Evolutionary conservation across 2,113 vertebrate species (phyloP), one percentile per base, ranked within the genome.

Genomic region (Atrichornis clamosus): DNA sequence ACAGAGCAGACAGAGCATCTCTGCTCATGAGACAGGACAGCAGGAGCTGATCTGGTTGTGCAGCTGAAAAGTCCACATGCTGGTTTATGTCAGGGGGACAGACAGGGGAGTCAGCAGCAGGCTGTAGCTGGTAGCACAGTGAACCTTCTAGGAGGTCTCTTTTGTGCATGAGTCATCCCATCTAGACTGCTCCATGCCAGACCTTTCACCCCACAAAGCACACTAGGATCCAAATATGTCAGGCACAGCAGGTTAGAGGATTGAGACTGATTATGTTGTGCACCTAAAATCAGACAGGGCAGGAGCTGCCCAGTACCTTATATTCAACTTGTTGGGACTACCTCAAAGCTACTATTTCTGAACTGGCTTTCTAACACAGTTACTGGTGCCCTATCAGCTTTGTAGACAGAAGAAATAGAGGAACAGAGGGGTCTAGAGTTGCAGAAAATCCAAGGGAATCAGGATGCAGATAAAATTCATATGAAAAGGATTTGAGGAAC

Each of bases 101-200:
- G 63, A 56, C 30, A 76, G 75, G 59, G 90, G 50, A 74, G 41
- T 65, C 78, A 35, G 94, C 94, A 86, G n/a, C 2, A 63, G 55
- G 47, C 58, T 78, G 78, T 4, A n/a, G 90, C 88, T 92, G 76
- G 80, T 11, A 86, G 79, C 59, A 83, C 73, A 86, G 33, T 39
- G 95, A 97, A 95, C 79, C 79, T 95, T 95, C 94, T 37, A 68
- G 90, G 75, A 63, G 52, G 21, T 37, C 82, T 65, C 68, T 90
- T 75, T 62, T 78, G 80, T 72, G 39, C 64, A 59, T 8, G 68
- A 80, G 27, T 95, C 86, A 93, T 46, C 76, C 83, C 44, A 86
- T 63, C 68, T 83, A 92, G 63, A 23, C 46, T 42, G 90, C 68
- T 88, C 86, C 86, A 83, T 22, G 83, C 41, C 90, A 91, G 82